Evolutionary conservation across 1,140 invertebrate species (phyloP).

Genomic region (Whitmania pigra): DNA sequence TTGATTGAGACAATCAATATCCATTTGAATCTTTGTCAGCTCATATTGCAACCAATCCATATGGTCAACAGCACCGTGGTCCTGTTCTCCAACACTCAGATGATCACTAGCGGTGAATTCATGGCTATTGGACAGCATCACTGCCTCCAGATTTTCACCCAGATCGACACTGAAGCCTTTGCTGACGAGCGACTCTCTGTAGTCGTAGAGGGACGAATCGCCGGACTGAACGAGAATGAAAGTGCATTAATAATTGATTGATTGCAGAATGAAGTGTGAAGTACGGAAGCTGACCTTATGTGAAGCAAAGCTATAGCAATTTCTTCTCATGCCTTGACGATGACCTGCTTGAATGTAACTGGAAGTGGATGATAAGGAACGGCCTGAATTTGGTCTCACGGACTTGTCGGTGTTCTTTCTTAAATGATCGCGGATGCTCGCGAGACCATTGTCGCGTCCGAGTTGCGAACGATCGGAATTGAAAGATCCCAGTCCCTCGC

Average conservation of each 20-base stretch:
- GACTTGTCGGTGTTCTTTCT: neutral
- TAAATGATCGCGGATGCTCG: neutral
- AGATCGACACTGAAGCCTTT: constrained; percentile 17
- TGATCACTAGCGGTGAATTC: neutral
- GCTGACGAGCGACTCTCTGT: constrained; percentile 17
- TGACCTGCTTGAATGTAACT: neutral
- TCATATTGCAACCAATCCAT: constrained; percentile 18
- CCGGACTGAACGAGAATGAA: constrained; percentile 4
- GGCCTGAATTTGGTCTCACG: neutral
- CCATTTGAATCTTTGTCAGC: constrained; percentile 11
- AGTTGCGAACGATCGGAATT: no score
- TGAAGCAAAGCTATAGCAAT: constrained; percentile 3
- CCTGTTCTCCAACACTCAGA: neutral
- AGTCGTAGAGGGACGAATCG: constrained; percentile 9
- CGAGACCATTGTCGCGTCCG: no score
- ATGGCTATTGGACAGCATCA: neutral
- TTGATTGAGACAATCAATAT: constrained; percentile 15
- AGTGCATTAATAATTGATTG: neutral
- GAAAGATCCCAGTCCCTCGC: neutral
- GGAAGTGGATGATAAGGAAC: neutral
- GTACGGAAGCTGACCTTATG: neutral
- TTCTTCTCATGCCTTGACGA: neutral
- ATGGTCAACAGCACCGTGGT: constrained; percentile 5
- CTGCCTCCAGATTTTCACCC: constrained; percentile 12
- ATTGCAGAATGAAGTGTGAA: neutral